phyloP scores from a whole-genome alignment of 2,113 vertebrate genomes.

The Pluvianellus socialis region DNA sequence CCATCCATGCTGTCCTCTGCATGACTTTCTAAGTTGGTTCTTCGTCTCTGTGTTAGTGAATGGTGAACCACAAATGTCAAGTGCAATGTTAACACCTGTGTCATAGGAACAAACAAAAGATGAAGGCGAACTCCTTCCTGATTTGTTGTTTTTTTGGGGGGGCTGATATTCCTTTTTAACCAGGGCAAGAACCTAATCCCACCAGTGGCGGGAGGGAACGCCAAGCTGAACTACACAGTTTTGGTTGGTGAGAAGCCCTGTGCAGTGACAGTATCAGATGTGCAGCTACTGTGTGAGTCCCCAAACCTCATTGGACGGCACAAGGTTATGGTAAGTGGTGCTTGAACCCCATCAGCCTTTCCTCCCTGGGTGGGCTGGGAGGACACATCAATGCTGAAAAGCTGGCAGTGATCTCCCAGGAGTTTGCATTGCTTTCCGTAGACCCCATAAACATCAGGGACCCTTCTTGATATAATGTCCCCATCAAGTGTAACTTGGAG shows the following conservation, averaged over 20 bases:
- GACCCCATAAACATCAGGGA: background rate
- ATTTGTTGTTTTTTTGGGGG: rapidly evolving
- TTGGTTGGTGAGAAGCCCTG: slow-evolving; percentile 95
- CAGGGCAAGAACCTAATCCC: slow-evolving; percentile 96
- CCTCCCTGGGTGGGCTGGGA: background rate
- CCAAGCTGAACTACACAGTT: slow-evolving; percentile 95
- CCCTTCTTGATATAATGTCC: background rate
- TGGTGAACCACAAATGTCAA: background rate
- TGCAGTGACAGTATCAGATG: slow-evolving; percentile 90
- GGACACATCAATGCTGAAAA: background rate
- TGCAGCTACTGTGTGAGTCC: slow-evolving; percentile 95
- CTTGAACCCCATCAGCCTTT: background rate
- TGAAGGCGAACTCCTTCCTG: background rate
- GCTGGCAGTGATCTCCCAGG: background rate
- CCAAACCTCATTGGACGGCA: slow-evolving; percentile 94
- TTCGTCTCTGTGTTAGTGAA: background rate
- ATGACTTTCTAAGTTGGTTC: background rate
- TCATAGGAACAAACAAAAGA: background rate
- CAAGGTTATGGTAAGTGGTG: slow-evolving; percentile 86
- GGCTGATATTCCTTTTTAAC: background rate
- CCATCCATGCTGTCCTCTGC: background rate
- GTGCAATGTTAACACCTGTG: background rate
- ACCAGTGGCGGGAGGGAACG: slow-evolving; percentile 87
- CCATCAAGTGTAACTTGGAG: background rate
- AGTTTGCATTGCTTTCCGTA: background rate